Base-by-base conservation (phyloP, 2,888 invertebrate genomes). In the Pseudococcus viburni region DNA sequence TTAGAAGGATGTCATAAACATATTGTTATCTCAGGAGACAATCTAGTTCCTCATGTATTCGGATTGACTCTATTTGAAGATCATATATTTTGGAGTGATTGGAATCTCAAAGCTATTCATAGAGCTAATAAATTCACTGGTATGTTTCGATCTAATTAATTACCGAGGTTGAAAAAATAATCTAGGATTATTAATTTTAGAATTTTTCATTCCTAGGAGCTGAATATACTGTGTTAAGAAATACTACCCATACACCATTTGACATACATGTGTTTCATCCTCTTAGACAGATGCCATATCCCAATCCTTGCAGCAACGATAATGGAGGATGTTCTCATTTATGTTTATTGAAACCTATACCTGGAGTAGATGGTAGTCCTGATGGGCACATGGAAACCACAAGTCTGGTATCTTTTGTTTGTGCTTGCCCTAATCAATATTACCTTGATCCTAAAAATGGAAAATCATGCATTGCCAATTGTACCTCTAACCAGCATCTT, bases 321-420 rank as follows among this genome's bases (percentile, higher is more conserved):
- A 99, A 99, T 91, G 99, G 98, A 33, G 98, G 97, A 5, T 99
- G 99, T 91, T 97, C 98, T 0, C 99, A 99, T 93, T 93, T 99
- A 8, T 99, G 99, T 91, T 93, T 99, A 42, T 95, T 99, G 77
- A 94, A 97, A 0, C 97, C 98, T 19, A 92, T 93, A 19, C 93
- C 92, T 46, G 90, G 91, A 46, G 89, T 90, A 6, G 90, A 90
- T 64, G 55, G 89, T 5, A 89, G 90, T 11, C 90, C 90, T 0
- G 90, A 90, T 85, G 90, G 90, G n/a, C 96, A 95, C 90, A 95
- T 95, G 22, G 95, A 95, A 91, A 89, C 90, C 11, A 96, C 96
- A 90, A 96, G 96, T 0, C 94, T 95, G 0, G 95, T 96, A 0
- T 94, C 94, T 0, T 96, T 94, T 91, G 95, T 94, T 89, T 99